These are phyloP conservation scores for Macroglossus sobrinus DNA, from an alignment of 2,113 vertebrate species.

Conservation along the genomic window DNA sequence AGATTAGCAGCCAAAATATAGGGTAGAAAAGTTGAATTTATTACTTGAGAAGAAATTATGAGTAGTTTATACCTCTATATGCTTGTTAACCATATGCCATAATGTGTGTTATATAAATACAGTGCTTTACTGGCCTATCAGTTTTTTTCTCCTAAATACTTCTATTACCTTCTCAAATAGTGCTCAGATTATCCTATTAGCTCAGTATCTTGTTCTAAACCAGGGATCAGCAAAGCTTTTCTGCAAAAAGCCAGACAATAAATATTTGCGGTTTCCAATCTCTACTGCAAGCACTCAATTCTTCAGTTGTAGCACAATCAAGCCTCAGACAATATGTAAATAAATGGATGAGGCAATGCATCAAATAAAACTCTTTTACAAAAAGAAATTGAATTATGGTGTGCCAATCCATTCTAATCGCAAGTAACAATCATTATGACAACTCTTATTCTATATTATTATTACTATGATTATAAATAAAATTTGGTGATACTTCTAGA, in stretches of 20 bases:
- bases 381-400: background rate
- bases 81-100: background rate
- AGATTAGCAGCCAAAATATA: background rate
- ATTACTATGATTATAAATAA: background rate
- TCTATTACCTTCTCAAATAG: background rate
- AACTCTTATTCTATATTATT: background rate
- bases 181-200: background rate
- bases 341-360: background rate
- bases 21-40: background rate
- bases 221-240: background rate
- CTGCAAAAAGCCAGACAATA: background rate
- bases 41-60: background rate
- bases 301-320: background rate
- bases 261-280: background rate
- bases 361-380: background rate
- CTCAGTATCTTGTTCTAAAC: background rate
- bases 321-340: background rate
- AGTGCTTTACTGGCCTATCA: background rate
- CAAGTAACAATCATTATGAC: background rate
- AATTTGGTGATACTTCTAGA: background rate
- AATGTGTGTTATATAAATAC: background rate
- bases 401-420: background rate
- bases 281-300: background rate
- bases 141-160: background rate
- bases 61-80: constrained; percentile 26